A percentile compares a stretch with the other conserved stretches of the same genome.
These are phyloP conservation scores for Sebastes aleutianus DNA, from an alignment of 2,797 vertebrate genomes.

Conservation along the genomic window DNA sequence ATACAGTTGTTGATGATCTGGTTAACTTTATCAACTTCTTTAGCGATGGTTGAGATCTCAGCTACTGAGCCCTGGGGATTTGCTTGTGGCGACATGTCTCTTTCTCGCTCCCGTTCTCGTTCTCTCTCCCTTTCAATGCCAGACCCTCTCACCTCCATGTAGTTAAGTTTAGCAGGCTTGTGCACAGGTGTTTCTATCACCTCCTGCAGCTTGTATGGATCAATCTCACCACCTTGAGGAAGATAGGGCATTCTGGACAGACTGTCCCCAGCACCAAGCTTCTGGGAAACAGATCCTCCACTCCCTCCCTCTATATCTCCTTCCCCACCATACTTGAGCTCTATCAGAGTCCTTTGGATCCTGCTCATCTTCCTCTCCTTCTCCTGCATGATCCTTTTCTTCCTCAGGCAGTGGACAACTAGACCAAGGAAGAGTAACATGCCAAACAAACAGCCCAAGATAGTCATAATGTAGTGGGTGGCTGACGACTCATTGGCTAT, in stretches of 20 bases:
- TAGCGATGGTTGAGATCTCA: conserved; percentile 97
- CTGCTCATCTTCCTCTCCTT: conserved; percentile 89
- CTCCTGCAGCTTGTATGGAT: conserved; percentile 93
- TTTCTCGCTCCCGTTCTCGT: conserved; percentile 74
- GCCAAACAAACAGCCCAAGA: conserved; percentile 94
- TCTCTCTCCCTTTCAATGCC: conserved; percentile 82
- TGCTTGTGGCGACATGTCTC: conserved; percentile 83
- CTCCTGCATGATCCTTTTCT: conserved; percentile 87
- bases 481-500: conserved; percentile 85
- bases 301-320: conserved; percentile 70
- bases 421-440: conserved; percentile 94
- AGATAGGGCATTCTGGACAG: conserved; percentile 92
- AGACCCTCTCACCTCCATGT: conserved; percentile 94
- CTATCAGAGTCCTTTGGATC: conserved; percentile 94
- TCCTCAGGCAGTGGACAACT: conserved; percentile 92
- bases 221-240: conserved; percentile 86
- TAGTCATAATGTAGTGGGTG: conserved; percentile 97
- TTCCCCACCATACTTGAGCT: conserved; percentile 89
- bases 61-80: conserved; percentile 91
- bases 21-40: conserved; percentile 98
- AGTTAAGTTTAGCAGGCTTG: conserved; percentile 91
- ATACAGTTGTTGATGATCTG: conserved; percentile 99
- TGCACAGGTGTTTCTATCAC: conserved; percentile 86
- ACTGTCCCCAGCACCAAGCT: conserved; percentile 84
- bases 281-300: conserved; percentile 85